Evolutionary conservation across 2,888 invertebrate genomes (phyloP).

Genomic region (Sarcophaga carnaria): DNA sequence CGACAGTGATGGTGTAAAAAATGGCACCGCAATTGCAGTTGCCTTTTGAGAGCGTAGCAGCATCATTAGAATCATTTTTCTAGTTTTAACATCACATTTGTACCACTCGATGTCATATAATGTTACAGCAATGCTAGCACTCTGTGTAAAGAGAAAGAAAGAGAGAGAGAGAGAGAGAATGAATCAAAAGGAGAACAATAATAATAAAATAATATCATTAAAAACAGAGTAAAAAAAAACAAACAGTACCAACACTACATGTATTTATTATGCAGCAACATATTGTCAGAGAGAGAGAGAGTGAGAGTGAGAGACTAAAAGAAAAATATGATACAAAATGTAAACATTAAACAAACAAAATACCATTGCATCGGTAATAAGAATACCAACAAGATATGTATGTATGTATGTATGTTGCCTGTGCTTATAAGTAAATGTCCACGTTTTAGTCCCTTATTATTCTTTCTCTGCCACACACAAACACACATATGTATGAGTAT

Average conservation of each 20-base stretch:
- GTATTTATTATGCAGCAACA: no score
- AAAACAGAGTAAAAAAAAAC: neutral
- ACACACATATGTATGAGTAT: neutral
- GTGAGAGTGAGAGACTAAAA: no score
- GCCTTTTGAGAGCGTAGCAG: slow-evolving; percentile 78
- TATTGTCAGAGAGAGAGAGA: neutral
- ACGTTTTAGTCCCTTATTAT: neutral
- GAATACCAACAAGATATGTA: neutral
- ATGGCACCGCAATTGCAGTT: slow-evolving; percentile 78
- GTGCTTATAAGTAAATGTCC: neutral
- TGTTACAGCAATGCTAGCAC: slow-evolving; percentile 76
- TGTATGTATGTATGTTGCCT: no score
- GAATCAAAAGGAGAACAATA: slow-evolving; percentile 4
- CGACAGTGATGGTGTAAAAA: slow-evolving; percentile 79
- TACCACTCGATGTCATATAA: slow-evolving; percentile 80
- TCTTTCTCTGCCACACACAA: neutral
- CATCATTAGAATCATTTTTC: slow-evolving; percentile 80
- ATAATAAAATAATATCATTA: neutral
- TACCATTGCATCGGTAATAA: neutral
- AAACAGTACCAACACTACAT: neutral
- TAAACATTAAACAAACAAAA: neutral
- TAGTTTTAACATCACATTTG: slow-evolving; percentile 79
- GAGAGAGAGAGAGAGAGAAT: neutral
- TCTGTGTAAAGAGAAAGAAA: slow-evolving; percentile 71
- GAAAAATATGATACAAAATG: neutral